Evolutionary conservation across 1,140 invertebrate species (phyloP), one percentile per base, ranked within the genome.

Genomic region (Achroia grisella): DNA sequence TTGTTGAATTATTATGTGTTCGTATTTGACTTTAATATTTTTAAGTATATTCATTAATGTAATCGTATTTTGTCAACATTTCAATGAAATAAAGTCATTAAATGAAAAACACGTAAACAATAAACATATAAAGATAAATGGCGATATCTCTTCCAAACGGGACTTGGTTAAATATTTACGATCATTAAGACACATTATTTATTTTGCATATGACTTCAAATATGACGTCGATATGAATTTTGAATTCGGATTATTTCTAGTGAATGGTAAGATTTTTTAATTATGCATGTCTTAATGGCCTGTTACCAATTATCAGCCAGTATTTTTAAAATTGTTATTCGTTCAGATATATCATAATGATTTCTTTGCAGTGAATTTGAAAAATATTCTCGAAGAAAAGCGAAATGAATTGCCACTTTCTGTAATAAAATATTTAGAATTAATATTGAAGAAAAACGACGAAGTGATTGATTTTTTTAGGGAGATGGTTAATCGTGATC

Each of bases 181-280:
- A 29, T 39, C 51, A 10, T 37, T 76, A 23, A 34, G 56, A 47
- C 49, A 32, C 14, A 36, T 63, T 4, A 40, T 54, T 2, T 33
- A 60, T 11, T 74, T 61, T 60, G 51, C 33, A 40, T 11, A 10
- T 28, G 10, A 48, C 10, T 44, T 65, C 36, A 52, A 60, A 30
- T 32, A 55, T 40, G 46, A 65, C 34, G 43, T 67, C 17, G 66
- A 74, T 50, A 34, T 67, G 14, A 67, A 69, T 46, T 57, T 68
- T 10, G 56, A 50, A 6, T 69, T 71, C 40, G 71, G 72, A 11
- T 34, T 74, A 40, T 76, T 72, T 45, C 13, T 79, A 12, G 32
- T 50, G 2, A 65, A 64, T 32, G 72, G 75, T 76, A 64, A 62
- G 50, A 9, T 3, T 44, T 12, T 14, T 6, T 23, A 23, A 2